phyloP scores from a whole-genome alignment of 2,797 vertebrate species.

The Mormyrops boulengeri region DNA sequence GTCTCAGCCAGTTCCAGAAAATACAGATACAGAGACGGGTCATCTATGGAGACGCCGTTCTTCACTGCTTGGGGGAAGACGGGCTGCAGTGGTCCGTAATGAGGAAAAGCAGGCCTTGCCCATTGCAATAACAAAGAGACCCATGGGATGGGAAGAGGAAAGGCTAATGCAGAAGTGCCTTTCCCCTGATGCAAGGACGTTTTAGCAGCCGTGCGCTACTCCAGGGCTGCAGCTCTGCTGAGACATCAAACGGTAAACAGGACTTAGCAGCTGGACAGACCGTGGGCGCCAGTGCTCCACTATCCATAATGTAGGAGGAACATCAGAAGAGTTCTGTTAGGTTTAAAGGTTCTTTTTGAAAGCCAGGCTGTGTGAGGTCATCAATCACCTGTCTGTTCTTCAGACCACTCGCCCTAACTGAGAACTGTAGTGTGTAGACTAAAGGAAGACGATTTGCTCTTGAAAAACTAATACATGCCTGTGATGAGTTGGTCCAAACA shows the following conservation, averaged over 20 bases:
- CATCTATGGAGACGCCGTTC: not conserved
- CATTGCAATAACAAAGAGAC: not conserved
- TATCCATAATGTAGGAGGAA: not conserved
- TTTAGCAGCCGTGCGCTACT: not conserved
- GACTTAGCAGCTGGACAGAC: not conserved
- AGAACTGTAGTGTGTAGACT: not conserved
- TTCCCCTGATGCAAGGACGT: not conserved
- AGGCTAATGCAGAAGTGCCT: not conserved
- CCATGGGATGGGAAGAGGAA: not conserved
- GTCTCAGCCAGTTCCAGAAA: not conserved
- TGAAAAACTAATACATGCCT: not conserved
- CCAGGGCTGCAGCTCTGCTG: not conserved
- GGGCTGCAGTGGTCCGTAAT: not conserved
- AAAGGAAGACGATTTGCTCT: not conserved
- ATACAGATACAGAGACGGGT: not conserved
- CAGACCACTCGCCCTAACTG: not conserved
- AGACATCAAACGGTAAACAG: conserved; percentile 1
- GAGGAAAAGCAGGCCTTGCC: not conserved
- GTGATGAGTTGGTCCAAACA: not conserved
- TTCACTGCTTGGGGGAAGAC: not conserved
- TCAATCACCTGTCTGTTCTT: not conserved
- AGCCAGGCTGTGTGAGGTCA: not conserved
- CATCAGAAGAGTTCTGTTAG: conserved; percentile 1
- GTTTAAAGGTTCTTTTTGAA: conserved; percentile 5
- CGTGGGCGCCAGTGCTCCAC: not conserved